These are phyloP conservation scores for Perca schrenkii DNA, from an alignment of 2,113 vertebrate genomes.

Conservation along the genomic window DNA sequence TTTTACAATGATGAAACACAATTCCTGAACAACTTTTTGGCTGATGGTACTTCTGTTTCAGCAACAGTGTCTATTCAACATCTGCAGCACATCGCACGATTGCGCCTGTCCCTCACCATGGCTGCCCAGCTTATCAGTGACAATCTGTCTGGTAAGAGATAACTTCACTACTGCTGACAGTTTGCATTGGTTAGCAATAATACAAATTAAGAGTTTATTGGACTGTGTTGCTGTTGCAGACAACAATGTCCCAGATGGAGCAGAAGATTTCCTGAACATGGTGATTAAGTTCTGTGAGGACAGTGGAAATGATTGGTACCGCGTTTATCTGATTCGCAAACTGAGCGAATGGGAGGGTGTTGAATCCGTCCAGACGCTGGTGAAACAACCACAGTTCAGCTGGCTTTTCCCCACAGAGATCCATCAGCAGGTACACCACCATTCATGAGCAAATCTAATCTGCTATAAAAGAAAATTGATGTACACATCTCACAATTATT, in stretches of 20 bases:
- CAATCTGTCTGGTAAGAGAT: slow-evolving; percentile 31
- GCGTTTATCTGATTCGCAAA: slow-evolving; percentile 87
- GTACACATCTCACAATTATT: not conserved
- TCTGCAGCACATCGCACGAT: slow-evolving; percentile 84
- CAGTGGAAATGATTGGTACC: slow-evolving; percentile 84
- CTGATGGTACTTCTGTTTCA: fast-evolving
- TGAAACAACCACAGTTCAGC: slow-evolving; percentile 38
- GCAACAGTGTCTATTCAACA: slow-evolving; percentile 72
- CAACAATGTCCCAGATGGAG: not conserved
- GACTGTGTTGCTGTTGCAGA: slow-evolving; percentile 24
- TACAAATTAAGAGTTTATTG: not conserved
- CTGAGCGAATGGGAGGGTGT: slow-evolving; percentile 81
- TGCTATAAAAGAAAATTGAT: too few relatives aligned
- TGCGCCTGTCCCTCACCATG: slow-evolving; percentile 84
- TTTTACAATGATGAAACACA: slow-evolving; percentile 56
- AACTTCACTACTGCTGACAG: not conserved
- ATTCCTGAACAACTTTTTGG: slow-evolving; percentile 72
- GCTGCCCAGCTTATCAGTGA: slow-evolving; percentile 76
- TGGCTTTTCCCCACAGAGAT: slow-evolving; percentile 89
- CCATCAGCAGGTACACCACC: slow-evolving; percentile 78
- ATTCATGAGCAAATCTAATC: not conserved
- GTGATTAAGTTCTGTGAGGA: slow-evolving; percentile 78
- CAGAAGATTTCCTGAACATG: slow-evolving; percentile 54
- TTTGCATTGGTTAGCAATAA: not conserved
- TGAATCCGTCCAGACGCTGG: slow-evolving; percentile 84